Base-by-base conservation (phyloP, 2,797 vertebrate species). In the Poecilia picta region DNA sequence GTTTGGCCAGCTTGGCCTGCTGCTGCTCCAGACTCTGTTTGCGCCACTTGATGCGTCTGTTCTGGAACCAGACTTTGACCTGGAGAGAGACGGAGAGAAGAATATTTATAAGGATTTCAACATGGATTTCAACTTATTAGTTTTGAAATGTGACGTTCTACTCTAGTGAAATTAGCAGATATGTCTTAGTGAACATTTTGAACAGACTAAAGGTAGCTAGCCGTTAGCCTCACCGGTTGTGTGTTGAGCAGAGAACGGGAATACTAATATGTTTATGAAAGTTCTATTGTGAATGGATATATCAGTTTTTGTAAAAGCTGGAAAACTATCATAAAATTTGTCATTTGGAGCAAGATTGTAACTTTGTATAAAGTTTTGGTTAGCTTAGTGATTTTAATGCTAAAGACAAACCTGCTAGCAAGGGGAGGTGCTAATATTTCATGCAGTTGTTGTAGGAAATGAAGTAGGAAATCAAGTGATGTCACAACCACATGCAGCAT, bases 51-150 rank as follows among this genome's bases (percentile, higher is more conserved):
- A 97, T 97, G 89, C 97, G 95, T 53, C 95, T 87, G 90, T 97
- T 97, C 83, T 97, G 97, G 92, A 97, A 96, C 96, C 96, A 97
- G 2, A 97, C 96, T 90, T 97, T 97, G 46, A 97, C 97, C 96
- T 97, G 83, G 2, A 81, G 71, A 82, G 36, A 41, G 66, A 70
- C 4, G 1, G 3, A 46, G 5, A 77, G 57, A 75, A 64, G 31
- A 11, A 0, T 46, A 8, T n/a, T 55, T 12, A 12, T 3, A 41
- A 0, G 0, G 0, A 0, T 89, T 73, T 87, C 59, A 83, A 23
- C 47, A 36, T 51, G 7, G 2, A 20, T 15, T 4, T 39, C 36
- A 10, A 13, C 28, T 18, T 33, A 62, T 33, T 36, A 64, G 7
- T 66, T 66, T 3, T 0, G 10, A 66, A 39, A 66, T 39, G 62